A percentile compares a stretch with the other conserved stretches of the same genome.
Conservation (phyloP, 2,888 invertebrate species). For the Rhynchonema sp. region DNA sequence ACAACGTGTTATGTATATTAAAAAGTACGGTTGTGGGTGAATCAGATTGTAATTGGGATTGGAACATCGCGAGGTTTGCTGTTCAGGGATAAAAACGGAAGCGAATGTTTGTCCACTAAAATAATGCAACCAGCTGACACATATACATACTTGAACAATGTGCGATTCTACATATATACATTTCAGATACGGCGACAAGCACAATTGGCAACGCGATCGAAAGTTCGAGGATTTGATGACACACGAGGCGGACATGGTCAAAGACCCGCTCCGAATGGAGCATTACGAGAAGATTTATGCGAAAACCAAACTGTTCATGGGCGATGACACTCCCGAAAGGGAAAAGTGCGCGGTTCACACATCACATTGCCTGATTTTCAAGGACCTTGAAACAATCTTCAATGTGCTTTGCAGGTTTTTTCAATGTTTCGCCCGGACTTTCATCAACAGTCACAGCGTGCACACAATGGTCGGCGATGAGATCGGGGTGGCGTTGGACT, state of each 20-base stretch:
- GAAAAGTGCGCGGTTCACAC: no score
- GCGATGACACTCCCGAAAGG: constrained; percentile 5
- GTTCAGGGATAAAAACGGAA: no score
- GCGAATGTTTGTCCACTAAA: no score
- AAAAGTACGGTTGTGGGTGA: constrained; percentile 9
- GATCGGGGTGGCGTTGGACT: constrained; percentile 22
- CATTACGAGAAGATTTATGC: constrained; percentile 20
- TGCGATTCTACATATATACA: no score
- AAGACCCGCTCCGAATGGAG: constrained; percentile 14
- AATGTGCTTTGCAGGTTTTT: no score
- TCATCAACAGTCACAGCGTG: constrained; percentile 24
- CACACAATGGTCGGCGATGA: constrained; percentile 22
- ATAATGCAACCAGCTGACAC: no score
- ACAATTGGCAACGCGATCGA: constrained; percentile 17
- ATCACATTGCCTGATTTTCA: no score
- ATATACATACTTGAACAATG: no score
- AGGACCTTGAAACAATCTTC: no score
- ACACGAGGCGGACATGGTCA: constrained; percentile 2
- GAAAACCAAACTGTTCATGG: constrained; percentile 15
- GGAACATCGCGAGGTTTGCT: no score
- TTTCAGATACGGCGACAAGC: constrained; percentile 20
- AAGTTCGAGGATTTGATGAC: constrained; percentile 11
- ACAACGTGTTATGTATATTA: constrained; percentile 18
- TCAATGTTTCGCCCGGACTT: constrained; percentile 22
- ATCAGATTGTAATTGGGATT: no score